Percentiles rank a stretch among this genome's conserved stretches.
Evolutionary conservation across 2,797 vertebrate species (phyloP).

Genomic region (Smutsia gigantea): DNA sequence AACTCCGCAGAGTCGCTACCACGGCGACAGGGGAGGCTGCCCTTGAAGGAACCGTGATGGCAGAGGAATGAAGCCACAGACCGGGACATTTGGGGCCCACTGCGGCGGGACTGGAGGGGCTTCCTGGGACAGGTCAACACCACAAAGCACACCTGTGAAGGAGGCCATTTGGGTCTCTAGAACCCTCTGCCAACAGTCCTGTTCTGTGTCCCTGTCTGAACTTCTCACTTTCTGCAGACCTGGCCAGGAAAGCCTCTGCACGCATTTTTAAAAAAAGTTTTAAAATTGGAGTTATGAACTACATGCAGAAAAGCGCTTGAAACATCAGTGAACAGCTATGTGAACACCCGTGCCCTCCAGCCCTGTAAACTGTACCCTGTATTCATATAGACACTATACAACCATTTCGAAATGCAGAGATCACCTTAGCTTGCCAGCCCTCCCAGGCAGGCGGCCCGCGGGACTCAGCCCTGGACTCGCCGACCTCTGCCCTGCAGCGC

Average conservation of each 20-base stretch:
- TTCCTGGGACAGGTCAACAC: not conserved
- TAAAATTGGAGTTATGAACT: too few species aligned
- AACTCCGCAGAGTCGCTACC: not conserved
- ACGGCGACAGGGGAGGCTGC: not conserved
- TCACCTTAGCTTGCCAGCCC: not conserved
- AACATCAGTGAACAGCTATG: too few species aligned
- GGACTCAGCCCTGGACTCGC: fast-evolving
- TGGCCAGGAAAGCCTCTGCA: not conserved
- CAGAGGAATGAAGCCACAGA: not conserved
- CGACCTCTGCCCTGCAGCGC: fast-evolving
- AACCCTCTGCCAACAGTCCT: not conserved
- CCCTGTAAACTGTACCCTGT: too few species aligned
- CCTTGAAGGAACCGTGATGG: fast-evolving
- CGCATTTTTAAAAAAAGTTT: too few species aligned
- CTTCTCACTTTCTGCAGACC: not conserved
- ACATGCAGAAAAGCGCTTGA: too few species aligned
- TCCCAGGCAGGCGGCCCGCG: not conserved
- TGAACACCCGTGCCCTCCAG: too few species aligned
- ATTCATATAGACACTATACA: not conserved
- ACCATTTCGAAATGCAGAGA: not conserved
- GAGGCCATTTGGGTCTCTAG: not conserved
- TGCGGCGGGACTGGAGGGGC: fast-evolving
- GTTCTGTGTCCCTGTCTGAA: not conserved
- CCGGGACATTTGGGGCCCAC: not conserved
- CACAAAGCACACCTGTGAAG: too few species aligned